These are phyloP conservation scores for Panurus biarmicus DNA, from an alignment of 2,113 vertebrate species.

Conservation along the genomic window DNA sequence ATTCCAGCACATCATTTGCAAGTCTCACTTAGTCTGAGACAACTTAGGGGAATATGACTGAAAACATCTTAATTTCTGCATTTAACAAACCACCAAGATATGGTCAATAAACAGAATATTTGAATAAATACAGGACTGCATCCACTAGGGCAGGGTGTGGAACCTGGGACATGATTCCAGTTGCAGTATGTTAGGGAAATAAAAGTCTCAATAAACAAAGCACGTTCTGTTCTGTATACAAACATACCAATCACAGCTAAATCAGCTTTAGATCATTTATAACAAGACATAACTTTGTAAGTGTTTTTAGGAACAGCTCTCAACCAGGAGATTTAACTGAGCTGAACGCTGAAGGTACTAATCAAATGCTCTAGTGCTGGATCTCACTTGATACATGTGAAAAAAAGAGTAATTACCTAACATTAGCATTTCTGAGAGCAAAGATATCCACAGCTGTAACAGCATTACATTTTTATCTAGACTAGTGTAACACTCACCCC, in stretches of 20 bases:
- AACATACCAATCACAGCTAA: neutral
- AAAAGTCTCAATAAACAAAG: conserved; percentile 18
- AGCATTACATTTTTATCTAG: neutral
- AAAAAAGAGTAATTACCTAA: neutral
- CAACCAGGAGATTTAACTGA: neutral
- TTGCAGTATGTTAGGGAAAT: neutral
- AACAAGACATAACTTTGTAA: neutral
- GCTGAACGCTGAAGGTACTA: neutral
- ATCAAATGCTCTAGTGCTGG: neutral
- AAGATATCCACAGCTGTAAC: neutral
- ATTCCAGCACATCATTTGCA: neutral
- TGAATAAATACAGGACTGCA: neutral
- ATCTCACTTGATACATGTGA: neutral
- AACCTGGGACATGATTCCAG: neutral
- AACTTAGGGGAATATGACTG: neutral
- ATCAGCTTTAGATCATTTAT: neutral
- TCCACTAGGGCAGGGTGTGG: neutral
- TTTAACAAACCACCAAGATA: neutral
- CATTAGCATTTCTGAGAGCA: neutral
- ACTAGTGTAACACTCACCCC: neutral
- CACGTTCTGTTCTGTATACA: neutral
- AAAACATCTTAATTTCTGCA: neutral
- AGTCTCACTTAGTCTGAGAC: neutral
- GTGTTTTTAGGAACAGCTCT: conserved; percentile 26
- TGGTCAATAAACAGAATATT: neutral